Base-by-base conservation (phyloP, 2,888 invertebrate genomes). In the Conchocele bisecta region DNA sequence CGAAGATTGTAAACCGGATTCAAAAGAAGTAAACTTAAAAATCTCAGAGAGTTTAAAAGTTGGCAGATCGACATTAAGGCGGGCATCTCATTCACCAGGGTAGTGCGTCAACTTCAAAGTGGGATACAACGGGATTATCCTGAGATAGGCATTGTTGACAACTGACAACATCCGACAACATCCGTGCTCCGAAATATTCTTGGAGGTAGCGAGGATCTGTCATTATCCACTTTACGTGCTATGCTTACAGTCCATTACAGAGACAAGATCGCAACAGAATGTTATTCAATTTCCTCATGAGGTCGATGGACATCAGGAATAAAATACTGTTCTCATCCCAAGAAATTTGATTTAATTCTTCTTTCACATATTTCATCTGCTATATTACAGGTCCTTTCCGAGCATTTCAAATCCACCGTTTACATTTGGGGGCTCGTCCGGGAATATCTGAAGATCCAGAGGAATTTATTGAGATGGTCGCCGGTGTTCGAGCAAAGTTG, bases 201-300 rank as follows among this genome's bases (percentile, higher is more conserved):
- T 7, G 53, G 35, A 53, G 35, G 35, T 13, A 53, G 35, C 15
- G 17, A 35, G 24, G 15, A 24, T 22, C 35, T 33, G 3, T n/a
- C 17, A 17, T 24, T 53, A 22, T 26, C 26, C 7, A 20, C 3
- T 53, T 33, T 22, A 9, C 33, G 33, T 22, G 22, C 33, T 7
- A 53, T 53, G 15, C 28, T 66, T 22, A 46, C 51, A 29, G 29
- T 48, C 13, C 31, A 58, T 29, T 66, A 66, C 31, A 58, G 50
- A 13, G 66, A n/a, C n/a, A n/a, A n/a, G n/a, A n/a, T n/a, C n/a
- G n/a, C n/a, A n/a, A n/a, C n/a, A n/a, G n/a, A n/a, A n/a, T n/a
- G 20, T 35, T 53, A 9, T 37, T 33, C 26, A 42, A 57, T 3
- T 66, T 66, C 22, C 20, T 66, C 17, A 37, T 58, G 31, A n/a